Evolutionary conservation across 2,888 invertebrate species (phyloP), one percentile per base, ranked within the genome.

Genomic region (Aspidapion aeneum): DNA sequence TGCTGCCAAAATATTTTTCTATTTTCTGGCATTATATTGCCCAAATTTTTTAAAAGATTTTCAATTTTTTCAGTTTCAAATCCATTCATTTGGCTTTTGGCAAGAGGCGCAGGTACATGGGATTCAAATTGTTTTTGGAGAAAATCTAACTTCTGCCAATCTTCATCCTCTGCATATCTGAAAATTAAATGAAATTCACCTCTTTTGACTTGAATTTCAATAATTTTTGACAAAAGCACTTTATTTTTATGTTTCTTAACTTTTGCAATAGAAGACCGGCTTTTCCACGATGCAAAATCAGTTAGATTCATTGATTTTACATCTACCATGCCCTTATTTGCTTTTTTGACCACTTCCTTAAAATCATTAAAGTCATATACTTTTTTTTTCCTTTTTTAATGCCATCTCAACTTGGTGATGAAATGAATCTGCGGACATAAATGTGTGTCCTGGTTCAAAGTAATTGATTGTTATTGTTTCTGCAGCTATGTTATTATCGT

Each of bases 371-470:
- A 57, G 35, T 35, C 5, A 35, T 35, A 35, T 12, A 35, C 35
- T n/a, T n/a, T 35, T 35, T 35, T 35, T 35, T 35, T 35, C 12
- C 35, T 35, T 35, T 35, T 57, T 63, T 5, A 63, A 7, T 1
- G 54, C 35, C 21, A 57, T 51, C 21, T 62, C 58, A 18, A 62
- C 58, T 21, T 62, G 58, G 16, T 62, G 62, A 50, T 62, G 62
- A 55, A 58, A 62, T 1, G 20, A 17, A 18, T 63, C 63, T 2
- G 62, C 62, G 21, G 62, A 48, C 62, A 57, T 57, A 49, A 58
- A 62, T 1, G 52, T 58, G 35, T 61, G 59, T 16, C 63, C 63
- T 16, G 56, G 57, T 35, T 51, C 58, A 54, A 63, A 63, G 19
- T 63, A 63, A 17, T 63, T 58, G 7, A 62, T 18, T 49, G 55